phyloP scores from a whole-genome alignment of 2,797 vertebrate genomes.

The Sus cebifrons region DNA sequence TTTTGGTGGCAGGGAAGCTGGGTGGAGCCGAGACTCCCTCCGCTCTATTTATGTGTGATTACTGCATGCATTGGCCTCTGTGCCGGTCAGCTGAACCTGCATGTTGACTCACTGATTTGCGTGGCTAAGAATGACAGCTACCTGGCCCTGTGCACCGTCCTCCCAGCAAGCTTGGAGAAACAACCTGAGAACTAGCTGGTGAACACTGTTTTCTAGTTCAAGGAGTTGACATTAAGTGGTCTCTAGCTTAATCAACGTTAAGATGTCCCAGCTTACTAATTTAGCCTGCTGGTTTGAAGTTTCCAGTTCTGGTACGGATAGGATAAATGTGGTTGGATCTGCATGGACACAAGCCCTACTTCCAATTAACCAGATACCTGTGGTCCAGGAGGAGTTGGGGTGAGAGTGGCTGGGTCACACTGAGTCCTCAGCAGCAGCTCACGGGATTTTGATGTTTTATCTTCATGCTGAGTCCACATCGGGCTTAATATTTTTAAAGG shows the following conservation, averaged over 20 bases:
- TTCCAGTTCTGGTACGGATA: not conserved
- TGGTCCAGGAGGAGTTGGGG: not conserved
- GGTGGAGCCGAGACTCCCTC: not conserved
- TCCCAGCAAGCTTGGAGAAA: not conserved
- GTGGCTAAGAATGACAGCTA: conserved; percentile 39
- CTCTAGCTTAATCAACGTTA: not conserved
- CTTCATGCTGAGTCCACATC: not conserved
- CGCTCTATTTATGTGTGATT: conserved; percentile 59
- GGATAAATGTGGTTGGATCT: not conserved
- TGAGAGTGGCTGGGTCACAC: not conserved
- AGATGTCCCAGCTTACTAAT: not conserved
- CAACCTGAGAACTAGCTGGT: not conserved
- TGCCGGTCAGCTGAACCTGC: conserved; percentile 39
- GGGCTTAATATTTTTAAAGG: not conserved
- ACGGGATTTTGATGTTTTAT: not conserved
- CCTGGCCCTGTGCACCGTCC: not conserved
- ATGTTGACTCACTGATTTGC: conserved; percentile 37
- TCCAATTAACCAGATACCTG: not conserved
- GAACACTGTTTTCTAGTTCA: not conserved
- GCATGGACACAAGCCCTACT: not conserved
- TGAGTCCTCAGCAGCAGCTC: not conserved
- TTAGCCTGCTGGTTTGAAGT: not conserved
- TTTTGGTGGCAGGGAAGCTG: not conserved
- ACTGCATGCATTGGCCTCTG: conserved; percentile 59
- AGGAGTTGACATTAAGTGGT: conserved; percentile 32